A percentile compares a stretch with the other conserved stretches of the same genome.
phyloP scores from a whole-genome alignment of 2,888 invertebrate genomes.

The Muschampia plurimacula region DNA sequence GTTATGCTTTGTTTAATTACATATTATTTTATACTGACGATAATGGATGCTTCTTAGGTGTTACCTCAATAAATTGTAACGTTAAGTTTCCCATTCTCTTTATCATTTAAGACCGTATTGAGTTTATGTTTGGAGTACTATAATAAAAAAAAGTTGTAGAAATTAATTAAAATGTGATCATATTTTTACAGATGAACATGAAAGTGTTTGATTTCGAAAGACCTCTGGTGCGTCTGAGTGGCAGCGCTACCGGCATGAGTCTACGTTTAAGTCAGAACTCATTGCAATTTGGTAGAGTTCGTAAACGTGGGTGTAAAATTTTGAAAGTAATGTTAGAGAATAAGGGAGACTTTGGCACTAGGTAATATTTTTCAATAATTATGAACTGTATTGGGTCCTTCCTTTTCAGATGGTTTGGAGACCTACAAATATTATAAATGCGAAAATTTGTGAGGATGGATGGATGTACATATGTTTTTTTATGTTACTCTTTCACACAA shows the following conservation, averaged over 20 bases:
- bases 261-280: conserved; percentile 73
- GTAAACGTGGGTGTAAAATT: conserved; percentile 73
- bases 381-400: neutral
- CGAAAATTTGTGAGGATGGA: too few relatives aligned
- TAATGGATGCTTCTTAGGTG: too few relatives aligned
- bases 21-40: too few relatives aligned
- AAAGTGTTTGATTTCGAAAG: conserved; percentile 70
- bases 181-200: conserved; percentile 69
- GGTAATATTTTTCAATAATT: conserved; percentile 47
- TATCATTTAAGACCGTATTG: neutral
- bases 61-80: too few relatives aligned
- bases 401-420: too few relatives aligned
- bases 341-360: conserved; percentile 76
- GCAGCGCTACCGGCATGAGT: conserved; percentile 65
- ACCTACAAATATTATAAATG: too few relatives aligned
- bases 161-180: neutral
- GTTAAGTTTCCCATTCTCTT: too few relatives aligned
- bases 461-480: too few relatives aligned
- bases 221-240: conserved; percentile 72
- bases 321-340: conserved; percentile 77
- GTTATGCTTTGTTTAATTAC: too few relatives aligned
- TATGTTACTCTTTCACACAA: too few relatives aligned
- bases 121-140: neutral
- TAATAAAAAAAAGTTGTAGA: neutral
- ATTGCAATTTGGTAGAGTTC: conserved; percentile 76